Percentiles rank a stretch among this genome's conserved stretches.
These are phyloP conservation scores for Arothron firmamentum DNA, from an alignment of 2,113 vertebrate species.

Conservation along the genomic window DNA sequence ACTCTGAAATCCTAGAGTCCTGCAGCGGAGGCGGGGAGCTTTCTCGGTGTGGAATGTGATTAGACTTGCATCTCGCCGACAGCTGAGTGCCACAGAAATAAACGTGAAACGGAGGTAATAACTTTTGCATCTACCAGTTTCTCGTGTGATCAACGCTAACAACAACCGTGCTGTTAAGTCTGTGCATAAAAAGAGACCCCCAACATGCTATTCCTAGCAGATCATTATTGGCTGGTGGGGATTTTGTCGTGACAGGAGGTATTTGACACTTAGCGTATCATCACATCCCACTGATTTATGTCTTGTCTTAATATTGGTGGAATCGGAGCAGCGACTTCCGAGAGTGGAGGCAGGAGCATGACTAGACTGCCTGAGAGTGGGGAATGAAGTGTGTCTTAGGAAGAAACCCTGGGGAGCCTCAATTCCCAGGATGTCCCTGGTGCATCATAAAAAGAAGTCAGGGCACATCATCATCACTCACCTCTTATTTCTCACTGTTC, in stretches of 20 bases:
- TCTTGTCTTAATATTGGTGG: conserved; percentile 46
- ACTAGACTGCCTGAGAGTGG: conserved; percentile 48
- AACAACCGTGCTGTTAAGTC: conserved; percentile 9
- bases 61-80: conserved; percentile 57
- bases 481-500: conserved; percentile 59
- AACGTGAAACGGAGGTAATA: conserved; percentile 14
- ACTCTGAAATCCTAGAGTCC: conserved; percentile 71
- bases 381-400: conserved; percentile 58
- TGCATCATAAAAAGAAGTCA: conserved; percentile 66
- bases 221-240: conserved; percentile 25
- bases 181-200: conserved; percentile 14
- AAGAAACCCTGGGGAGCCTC: conserved; percentile 53
- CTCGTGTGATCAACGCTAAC: too few relatives aligned
- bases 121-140: conserved; percentile 12
- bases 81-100: conserved; percentile 32
- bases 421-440: conserved; percentile 59
- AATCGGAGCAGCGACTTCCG: conserved; percentile 39
- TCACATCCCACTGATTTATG: conserved; percentile 32
- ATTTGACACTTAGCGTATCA: conserved; percentile 40
- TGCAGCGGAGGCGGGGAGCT: conserved; percentile 60
- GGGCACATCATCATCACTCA: conserved; percentile 67
- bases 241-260: conserved; percentile 23
- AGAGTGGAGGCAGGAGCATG: conserved; percentile 36
- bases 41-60: conserved; percentile 62
- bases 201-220: conserved; percentile 21